A percentile compares a stretch with the other conserved stretches of the same genome.
phyloP scores from a whole-genome alignment of 2,797 vertebrate species.

The Schizothorax lantsangensis region DNA sequence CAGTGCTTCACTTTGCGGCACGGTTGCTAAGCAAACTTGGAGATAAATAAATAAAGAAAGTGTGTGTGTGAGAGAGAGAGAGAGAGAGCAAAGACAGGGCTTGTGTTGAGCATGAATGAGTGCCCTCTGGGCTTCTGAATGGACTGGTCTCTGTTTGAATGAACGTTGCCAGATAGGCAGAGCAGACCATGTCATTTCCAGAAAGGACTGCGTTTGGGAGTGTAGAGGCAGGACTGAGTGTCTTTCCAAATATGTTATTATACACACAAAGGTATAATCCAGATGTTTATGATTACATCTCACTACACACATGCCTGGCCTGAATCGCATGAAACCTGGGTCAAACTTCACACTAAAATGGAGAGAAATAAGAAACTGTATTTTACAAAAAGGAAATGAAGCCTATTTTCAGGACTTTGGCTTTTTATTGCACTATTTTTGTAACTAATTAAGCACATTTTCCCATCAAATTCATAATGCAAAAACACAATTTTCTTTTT shows the following conservation, averaged over 20 bases:
- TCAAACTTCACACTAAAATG: neutral
- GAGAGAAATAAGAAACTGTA: neutral
- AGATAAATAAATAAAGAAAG: constrained; percentile 58
- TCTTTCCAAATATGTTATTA: constrained; percentile 3
- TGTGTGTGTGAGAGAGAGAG: neutral
- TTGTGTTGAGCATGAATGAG: constrained; percentile 48
- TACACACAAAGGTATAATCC: neutral
- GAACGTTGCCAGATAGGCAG: constrained; percentile 28
- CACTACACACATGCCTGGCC: neutral
- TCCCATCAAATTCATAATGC: neutral
- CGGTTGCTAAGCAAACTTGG: constrained; percentile 67
- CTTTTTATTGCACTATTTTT: neutral
- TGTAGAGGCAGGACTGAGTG: neutral
- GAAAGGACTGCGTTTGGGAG: neutral
- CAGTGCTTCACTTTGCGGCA: constrained; percentile 50
- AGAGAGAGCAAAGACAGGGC: neutral
- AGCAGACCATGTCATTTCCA: constrained; percentile 1
- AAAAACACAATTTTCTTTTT: neutral
- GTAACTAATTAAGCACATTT: neutral
- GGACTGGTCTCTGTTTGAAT: constrained; percentile 44
- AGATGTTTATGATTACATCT: constrained; percentile 1
- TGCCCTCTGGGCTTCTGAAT: constrained; percentile 37
- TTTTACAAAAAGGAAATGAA: neutral
- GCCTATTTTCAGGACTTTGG: neutral
- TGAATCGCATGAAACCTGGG: neutral